Evolutionary conservation across 1,140 invertebrate species (phyloP).

Genomic region (Cyrtorhinus lividipennis): DNA sequence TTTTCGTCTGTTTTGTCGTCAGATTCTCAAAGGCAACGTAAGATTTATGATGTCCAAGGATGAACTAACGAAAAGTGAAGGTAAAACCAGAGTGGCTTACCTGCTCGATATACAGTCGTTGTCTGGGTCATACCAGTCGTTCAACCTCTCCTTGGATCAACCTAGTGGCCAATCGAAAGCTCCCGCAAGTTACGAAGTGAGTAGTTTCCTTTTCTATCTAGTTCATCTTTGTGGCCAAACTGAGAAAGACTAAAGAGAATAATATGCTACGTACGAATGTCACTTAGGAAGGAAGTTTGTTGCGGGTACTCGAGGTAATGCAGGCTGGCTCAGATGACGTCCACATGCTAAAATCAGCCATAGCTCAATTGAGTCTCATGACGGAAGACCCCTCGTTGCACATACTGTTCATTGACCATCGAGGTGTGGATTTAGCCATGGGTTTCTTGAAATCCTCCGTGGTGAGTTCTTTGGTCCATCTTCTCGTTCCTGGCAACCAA

Average conservation of each 20-base stretch:
- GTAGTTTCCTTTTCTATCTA: slow-evolving; percentile 6
- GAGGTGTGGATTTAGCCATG: slow-evolving; percentile 32
- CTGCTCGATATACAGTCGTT: slow-evolving; percentile 32
- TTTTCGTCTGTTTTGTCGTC: too few relatives aligned
- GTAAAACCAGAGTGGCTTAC: slow-evolving; percentile 36
- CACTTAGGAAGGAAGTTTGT: slow-evolving; percentile 32
- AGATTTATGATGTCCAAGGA: slow-evolving; percentile 33
- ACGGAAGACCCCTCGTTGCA: slow-evolving; percentile 38
- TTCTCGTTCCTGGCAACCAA: too few relatives aligned
- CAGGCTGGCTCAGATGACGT: slow-evolving; percentile 34
- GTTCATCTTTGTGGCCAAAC: too few relatives aligned
- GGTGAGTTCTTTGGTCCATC: slow-evolving; percentile 30
- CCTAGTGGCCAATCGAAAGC: background rate
- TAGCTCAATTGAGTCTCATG: slow-evolving; percentile 43
- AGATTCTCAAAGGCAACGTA: slow-evolving; percentile 36
- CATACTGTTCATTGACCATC: slow-evolving; percentile 34
- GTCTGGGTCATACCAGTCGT: slow-evolving; percentile 31
- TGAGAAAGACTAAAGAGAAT: background rate
- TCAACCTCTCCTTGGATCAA: slow-evolving; percentile 33
- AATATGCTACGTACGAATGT: background rate
- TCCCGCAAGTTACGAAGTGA: slow-evolving; percentile 18
- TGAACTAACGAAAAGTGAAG: slow-evolving; percentile 34
- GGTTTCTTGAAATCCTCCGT: slow-evolving; percentile 30
- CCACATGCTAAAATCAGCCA: slow-evolving; percentile 38
- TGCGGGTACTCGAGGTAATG: slow-evolving; percentile 33